Evolutionary conservation across 1,140 invertebrate species (phyloP).

Genomic region (Uloborus diversus): DNA sequence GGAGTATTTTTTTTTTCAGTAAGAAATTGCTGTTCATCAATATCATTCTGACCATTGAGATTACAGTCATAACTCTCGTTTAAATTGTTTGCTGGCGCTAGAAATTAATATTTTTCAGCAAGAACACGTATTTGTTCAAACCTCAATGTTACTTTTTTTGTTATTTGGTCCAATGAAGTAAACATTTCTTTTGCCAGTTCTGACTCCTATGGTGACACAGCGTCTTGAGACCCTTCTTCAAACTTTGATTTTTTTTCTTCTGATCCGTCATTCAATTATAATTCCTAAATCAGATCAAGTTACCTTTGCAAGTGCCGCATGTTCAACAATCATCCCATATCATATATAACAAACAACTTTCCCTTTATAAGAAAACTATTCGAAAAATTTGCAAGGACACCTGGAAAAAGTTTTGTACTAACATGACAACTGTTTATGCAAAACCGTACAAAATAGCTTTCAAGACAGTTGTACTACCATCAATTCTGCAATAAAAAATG

Average conservation of each 20-base stretch:
- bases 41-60: neutral
- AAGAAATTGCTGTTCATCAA: neutral
- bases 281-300: conserved; percentile 12
- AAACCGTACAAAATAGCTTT: too few species aligned
- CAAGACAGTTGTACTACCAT: too few species aligned
- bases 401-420: too few species aligned
- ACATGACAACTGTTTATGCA: too few species aligned
- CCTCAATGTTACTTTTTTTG: neutral
- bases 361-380: conserved; percentile 52
- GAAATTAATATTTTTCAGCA: neutral
- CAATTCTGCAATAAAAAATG: too few species aligned
- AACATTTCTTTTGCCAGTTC: conserved; percentile 11
- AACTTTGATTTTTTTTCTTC: neutral
- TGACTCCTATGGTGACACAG: neutral
- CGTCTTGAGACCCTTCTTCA: conserved; percentile 5
- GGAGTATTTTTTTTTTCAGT: conserved; percentile 1
- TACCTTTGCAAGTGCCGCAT: neutral
- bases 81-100: neutral
- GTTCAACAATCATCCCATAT: conserved; percentile 42
- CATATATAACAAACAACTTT: conserved; percentile 45
- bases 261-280: neutral
- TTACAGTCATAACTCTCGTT: neutral
- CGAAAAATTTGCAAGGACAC: too few species aligned
- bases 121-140: conserved; percentile 3
- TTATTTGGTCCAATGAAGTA: neutral